Percentiles rank a stretch among this genome's conserved stretches.
These are phyloP conservation scores for Torymus aiolomorphi DNA, from an alignment of 2,888 invertebrate genomes.

Conservation along the genomic window DNA sequence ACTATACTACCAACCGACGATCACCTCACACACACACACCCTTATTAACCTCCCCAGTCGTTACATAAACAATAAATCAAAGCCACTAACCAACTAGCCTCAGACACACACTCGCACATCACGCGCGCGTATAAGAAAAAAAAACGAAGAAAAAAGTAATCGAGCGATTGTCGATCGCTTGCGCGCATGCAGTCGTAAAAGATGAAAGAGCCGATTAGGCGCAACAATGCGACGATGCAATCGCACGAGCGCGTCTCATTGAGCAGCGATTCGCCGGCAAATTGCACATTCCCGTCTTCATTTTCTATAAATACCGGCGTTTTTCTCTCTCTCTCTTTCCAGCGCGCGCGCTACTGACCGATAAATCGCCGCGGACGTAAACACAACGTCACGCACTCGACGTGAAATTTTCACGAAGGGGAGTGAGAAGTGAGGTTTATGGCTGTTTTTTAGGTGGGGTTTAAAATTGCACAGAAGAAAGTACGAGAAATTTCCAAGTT, in stretches of 20 bases:
- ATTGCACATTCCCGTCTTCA: constrained; percentile 14
- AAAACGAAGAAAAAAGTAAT: constrained; percentile 14
- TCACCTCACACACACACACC: too few relatives aligned
- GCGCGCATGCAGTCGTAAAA: constrained; percentile 19
- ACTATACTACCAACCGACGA: too few relatives aligned
- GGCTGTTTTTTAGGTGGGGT: too few relatives aligned
- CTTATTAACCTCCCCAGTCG: too few relatives aligned
- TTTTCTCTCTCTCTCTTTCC: constrained; percentile 22
- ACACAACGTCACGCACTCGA: too few relatives aligned
- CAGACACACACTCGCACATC: too few relatives aligned
- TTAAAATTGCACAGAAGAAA: too few relatives aligned
- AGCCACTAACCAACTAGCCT: neutral
- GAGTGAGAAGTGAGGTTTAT: too few relatives aligned
- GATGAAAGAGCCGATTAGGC: constrained; percentile 46
- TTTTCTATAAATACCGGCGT: constrained; percentile 23
- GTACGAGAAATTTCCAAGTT: too few relatives aligned
- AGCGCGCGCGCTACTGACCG: neutral
- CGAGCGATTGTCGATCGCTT: constrained; percentile 18
- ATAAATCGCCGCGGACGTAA: too few relatives aligned
- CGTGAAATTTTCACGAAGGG: too few relatives aligned
- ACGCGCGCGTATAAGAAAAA: too few relatives aligned
- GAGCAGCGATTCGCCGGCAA: neutral
- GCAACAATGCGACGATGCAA: constrained; percentile 41
- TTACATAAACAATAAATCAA: constrained; percentile 3
- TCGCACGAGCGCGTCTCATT: constrained; percentile 21